Conservation (phyloP, 1,140 invertebrate genomes). For the Hetaerina americana region DNA sequence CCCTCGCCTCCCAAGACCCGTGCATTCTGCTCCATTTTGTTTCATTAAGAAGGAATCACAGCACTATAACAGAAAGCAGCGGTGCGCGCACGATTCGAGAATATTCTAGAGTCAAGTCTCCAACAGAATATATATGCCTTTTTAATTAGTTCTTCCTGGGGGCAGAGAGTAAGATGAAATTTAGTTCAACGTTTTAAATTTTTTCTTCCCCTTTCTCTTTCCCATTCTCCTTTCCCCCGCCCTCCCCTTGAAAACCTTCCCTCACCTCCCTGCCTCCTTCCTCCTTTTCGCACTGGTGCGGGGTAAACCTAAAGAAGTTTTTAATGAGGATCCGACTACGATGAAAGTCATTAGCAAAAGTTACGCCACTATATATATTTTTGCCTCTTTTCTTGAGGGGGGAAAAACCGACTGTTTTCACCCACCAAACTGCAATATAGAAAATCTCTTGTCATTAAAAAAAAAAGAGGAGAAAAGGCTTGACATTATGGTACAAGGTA, state of each 20-base stretch:
- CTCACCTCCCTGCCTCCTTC: not conserved
- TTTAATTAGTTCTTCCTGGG: not conserved
- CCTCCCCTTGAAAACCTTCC: no score
- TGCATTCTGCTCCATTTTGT: no score
- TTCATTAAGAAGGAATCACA: not conserved
- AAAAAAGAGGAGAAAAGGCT: not conserved
- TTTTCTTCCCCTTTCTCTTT: no score
- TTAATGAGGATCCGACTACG: not conserved
- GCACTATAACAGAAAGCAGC: no score
- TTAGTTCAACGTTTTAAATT: no score
- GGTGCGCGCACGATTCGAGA: no score
- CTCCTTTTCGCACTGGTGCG: not conserved
- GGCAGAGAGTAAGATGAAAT: not conserved
- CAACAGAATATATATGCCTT: not conserved
- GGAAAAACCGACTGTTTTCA: not conserved
- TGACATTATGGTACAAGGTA: no score
- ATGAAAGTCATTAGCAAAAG: not conserved
- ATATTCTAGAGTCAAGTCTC: not conserved
- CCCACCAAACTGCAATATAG: not conserved
- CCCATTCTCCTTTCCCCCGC: no score
- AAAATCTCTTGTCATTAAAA: conserved; percentile 1
- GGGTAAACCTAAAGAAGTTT: not conserved
- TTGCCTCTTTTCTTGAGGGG: no score
- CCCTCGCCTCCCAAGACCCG: no score
- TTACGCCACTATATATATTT: not conserved